Conservation (phyloP, 2,113 vertebrate genomes). For the Ictidomys tridecemlineatus region DNA sequence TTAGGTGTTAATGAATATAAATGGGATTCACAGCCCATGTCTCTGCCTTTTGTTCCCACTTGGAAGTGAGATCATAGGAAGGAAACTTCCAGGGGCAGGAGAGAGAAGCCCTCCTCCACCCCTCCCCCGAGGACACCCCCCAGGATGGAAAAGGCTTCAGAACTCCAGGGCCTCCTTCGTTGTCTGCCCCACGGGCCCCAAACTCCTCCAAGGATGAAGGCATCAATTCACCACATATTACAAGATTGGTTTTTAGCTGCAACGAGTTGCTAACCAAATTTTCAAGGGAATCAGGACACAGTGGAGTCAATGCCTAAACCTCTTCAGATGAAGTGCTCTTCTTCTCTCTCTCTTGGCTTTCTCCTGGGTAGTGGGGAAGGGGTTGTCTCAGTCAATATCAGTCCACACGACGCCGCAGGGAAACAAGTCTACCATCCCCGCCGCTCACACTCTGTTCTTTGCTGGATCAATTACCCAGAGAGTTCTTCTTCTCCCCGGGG, state of each 20-base stretch:
- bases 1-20: conserved; percentile 88
- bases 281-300: background rate
- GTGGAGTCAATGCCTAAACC: background rate
- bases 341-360: background rate
- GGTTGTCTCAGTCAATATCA: background rate
- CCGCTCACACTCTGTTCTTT: background rate
- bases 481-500: background rate
- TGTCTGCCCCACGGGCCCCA: background rate
- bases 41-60: conserved; percentile 73
- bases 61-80: conserved; percentile 55
- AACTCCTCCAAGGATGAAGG: conserved; percentile 26
- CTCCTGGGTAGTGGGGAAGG: background rate
- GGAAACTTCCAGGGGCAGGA: conserved; percentile 41
- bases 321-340: background rate
- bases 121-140: background rate
- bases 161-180: background rate
- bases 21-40: conserved; percentile 84
- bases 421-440: background rate
- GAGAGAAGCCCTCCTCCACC: background rate
- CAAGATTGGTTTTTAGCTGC: background rate
- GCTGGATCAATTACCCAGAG: background rate
- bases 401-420: background rate
- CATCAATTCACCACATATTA: background rate
- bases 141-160: background rate
- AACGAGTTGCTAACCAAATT: conserved; percentile 14